A percentile compares a stretch with the other conserved stretches of the same genome.
Evolutionary conservation across 30 jellyfish, hydroid and myxozoan species (phyloP).

Genomic region (Mastigias papua): DNA sequence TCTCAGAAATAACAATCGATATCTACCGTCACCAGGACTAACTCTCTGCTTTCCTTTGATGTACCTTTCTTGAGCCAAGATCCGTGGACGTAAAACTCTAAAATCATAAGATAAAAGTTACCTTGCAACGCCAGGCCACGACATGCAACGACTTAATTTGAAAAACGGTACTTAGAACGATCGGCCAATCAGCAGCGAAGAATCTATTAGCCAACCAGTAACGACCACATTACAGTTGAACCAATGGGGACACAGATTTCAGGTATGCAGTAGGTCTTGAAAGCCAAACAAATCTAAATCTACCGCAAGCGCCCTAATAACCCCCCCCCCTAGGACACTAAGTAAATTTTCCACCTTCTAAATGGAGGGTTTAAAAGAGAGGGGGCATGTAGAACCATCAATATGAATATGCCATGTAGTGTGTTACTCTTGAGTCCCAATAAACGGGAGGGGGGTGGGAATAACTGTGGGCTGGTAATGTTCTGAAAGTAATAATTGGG

Average conservation of each 20-base stretch:
- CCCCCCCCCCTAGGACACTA: no score
- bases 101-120: not conserved
- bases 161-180: not conserved
- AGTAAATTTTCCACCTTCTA: no score
- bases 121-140: not conserved
- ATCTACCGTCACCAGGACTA: not conserved
- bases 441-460: no score
- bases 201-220: constrained; percentile 11
- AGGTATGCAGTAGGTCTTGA: no score
- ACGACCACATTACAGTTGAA: not conserved
- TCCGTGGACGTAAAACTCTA: not conserved
- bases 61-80: not conserved
- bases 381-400: no score
- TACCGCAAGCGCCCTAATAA: no score
- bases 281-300: no score
- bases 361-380: no score
- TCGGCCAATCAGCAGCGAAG: constrained; percentile 4
- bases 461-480: no score
- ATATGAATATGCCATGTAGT: no score
- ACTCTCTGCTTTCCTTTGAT: not conserved
- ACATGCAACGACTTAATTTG: constrained; percentile 36
- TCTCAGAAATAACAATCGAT: not conserved
- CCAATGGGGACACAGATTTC: not conserved
- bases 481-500: no score
- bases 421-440: no score